These are phyloP conservation scores for Cossypha niveicapilla DNA, from an alignment of 2,797 vertebrate genomes.

Conservation along the genomic window DNA sequence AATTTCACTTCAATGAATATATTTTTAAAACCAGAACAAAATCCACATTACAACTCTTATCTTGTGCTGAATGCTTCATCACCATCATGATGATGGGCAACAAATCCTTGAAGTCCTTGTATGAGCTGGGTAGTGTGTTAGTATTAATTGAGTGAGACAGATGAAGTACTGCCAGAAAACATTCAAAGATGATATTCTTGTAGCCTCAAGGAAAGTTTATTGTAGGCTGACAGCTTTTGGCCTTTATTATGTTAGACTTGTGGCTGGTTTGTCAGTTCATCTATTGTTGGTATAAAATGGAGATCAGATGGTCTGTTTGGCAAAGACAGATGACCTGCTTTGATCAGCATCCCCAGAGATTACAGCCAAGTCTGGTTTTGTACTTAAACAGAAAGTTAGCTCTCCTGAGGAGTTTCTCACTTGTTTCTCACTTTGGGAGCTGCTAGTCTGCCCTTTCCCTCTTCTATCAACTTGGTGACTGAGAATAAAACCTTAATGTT, in stretches of 20 bases:
- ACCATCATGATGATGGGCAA: neutral
- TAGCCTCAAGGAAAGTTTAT: slow-evolving; percentile 23
- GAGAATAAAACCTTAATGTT: neutral
- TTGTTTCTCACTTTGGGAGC: slow-evolving; percentile 7
- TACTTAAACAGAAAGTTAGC: slow-evolving; percentile 3
- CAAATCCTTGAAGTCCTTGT: neutral
- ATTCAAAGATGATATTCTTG: neutral
- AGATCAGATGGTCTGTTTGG: slow-evolving; percentile 43
- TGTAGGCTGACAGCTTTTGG: slow-evolving; percentile 19
- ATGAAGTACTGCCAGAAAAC: neutral
- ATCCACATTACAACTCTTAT: neutral
- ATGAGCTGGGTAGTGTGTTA: neutral
- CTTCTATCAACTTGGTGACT: neutral
- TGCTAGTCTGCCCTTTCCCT: neutral
- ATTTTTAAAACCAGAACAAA: neutral
- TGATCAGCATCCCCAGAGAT: slow-evolving; percentile 34
- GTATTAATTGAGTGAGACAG: slow-evolving; percentile 45
- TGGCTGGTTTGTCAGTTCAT: neutral
- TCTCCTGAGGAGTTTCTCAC: slow-evolving; percentile 3
- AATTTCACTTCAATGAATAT: neutral
- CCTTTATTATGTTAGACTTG: neutral
- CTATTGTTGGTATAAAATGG: slow-evolving; percentile 9
- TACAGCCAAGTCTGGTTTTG: neutral
- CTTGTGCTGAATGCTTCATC: neutral
- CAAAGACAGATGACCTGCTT: slow-evolving; percentile 12